phyloP scores from a whole-genome alignment of 1,140 invertebrate species.

The Zaprionus gabonicus region DNA sequence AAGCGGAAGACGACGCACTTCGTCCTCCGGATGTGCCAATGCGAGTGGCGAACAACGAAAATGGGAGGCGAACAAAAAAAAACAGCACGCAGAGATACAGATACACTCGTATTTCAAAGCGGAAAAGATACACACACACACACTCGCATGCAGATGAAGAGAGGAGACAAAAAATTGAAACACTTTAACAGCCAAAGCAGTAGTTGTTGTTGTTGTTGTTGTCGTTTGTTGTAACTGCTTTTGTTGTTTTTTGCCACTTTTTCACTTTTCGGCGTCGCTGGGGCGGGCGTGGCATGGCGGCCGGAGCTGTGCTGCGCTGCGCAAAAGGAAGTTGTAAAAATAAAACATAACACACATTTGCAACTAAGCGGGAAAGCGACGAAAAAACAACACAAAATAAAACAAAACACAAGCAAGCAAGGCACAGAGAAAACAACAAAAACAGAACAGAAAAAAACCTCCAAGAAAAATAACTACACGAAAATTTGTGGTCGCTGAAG shows the following conservation, averaged over 20 bases:
- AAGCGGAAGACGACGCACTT: conserved; percentile 76
- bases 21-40: conserved; percentile 46
- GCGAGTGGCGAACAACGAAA: conserved; percentile 21
- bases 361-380: conserved; percentile 50
- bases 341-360: conserved; percentile 78
- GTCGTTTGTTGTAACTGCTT: conserved; percentile 17
- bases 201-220: conserved; percentile 2
- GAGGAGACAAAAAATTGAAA: conserved; percentile 77
- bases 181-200: conserved; percentile 76
- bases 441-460: neutral
- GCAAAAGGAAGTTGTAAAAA: conserved; percentile 74
- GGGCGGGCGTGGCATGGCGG: conserved; percentile 10
- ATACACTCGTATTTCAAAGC: conserved; percentile 52
- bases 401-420: conserved; percentile 9
- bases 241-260: conserved; percentile 76
- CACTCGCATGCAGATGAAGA: conserved; percentile 65
- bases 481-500: conserved; percentile 77
- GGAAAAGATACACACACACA: conserved; percentile 50
- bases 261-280: conserved; percentile 51
- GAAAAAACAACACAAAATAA: conserved; percentile 17
- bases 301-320: neutral
- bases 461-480: conserved; percentile 77
- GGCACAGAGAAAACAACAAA: conserved; percentile 15
- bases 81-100: conserved; percentile 47
- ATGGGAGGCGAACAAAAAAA: conserved; percentile 31